phyloP scores from a whole-genome alignment of 2,888 invertebrate species.

The Achlya flavicornis region DNA sequence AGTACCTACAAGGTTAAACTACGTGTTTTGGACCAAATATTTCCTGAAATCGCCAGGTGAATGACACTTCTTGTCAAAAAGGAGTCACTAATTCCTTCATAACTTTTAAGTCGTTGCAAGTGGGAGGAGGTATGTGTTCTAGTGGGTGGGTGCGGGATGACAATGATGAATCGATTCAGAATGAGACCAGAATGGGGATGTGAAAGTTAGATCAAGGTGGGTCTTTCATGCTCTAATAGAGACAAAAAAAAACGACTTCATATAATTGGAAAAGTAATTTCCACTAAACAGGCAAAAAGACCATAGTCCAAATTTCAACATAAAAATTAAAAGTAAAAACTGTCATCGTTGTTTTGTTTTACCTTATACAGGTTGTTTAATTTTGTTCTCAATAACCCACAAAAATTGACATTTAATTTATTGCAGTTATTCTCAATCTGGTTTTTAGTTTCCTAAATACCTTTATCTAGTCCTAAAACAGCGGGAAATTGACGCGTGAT shows the following conservation, averaged over 20 bases:
- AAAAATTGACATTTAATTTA: background rate
- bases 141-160: background rate
- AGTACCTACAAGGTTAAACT: too few relatives aligned
- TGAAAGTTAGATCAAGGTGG: background rate
- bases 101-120: background rate
- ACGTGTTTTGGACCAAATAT: too few relatives aligned
- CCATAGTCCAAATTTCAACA: background rate
- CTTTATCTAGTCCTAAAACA: background rate
- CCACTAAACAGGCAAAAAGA: background rate
- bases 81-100: too few relatives aligned
- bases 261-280: background rate
- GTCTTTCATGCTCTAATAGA: too few relatives aligned
- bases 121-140: background rate
- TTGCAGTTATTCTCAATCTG: background rate
- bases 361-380: conserved; percentile 1
- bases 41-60: too few relatives aligned
- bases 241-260: too few relatives aligned
- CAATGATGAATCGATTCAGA: background rate
- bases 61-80: background rate
- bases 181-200: background rate
- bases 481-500: background rate
- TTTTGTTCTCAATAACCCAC: background rate
- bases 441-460: background rate
- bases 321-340: background rate
- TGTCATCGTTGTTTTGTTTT: background rate